Percentiles rank a stretch among this genome's conserved stretches.
phyloP scores from a whole-genome alignment of 2,797 vertebrate species.

The Thamnophis elegans region DNA sequence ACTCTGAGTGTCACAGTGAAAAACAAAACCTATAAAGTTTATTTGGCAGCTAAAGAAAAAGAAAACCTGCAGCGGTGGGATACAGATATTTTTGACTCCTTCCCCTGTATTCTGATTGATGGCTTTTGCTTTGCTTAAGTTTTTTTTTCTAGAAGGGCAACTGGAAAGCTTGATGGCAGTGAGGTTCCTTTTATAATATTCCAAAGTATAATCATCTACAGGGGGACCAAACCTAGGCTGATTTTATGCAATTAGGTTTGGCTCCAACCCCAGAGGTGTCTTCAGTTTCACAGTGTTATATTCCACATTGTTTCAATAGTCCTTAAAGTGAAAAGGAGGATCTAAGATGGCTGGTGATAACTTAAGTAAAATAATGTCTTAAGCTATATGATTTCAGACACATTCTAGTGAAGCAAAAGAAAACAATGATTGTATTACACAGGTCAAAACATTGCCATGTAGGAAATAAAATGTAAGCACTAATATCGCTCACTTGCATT shows the following conservation, averaged over 20 bases:
- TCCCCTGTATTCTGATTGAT: conserved; percentile 15
- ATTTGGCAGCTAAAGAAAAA: conserved; percentile 27
- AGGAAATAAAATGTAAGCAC: neutral
- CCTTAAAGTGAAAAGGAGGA: conserved; percentile 25
- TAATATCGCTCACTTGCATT: neutral
- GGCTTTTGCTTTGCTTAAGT: conserved; percentile 37
- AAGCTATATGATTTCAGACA: conserved; percentile 6
- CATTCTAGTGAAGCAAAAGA: neutral
- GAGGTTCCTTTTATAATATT: conserved; percentile 58
- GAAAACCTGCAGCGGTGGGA: neutral
- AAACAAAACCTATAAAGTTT: conserved; percentile 44
- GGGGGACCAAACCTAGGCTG: conserved; percentile 53
- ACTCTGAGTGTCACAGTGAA: conserved; percentile 17
- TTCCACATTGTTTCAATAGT: conserved; percentile 47
- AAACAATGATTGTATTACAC: neutral
- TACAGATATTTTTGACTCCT: conserved; percentile 4
- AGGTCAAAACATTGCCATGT: neutral
- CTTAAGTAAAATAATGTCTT: conserved; percentile 38
- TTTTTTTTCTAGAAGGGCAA: conserved; percentile 44
- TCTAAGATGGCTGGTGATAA: conserved; percentile 31
- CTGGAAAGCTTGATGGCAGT: conserved; percentile 32
- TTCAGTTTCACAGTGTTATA: conserved; percentile 33
- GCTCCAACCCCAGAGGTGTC: conserved; percentile 11
- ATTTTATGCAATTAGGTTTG: conserved; percentile 53
- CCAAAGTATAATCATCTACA: conserved; percentile 67